Evolutionary conservation across 1,140 invertebrate species (phyloP), one percentile per base, ranked within the genome.

Genomic region (Drosophila pandora): DNA sequence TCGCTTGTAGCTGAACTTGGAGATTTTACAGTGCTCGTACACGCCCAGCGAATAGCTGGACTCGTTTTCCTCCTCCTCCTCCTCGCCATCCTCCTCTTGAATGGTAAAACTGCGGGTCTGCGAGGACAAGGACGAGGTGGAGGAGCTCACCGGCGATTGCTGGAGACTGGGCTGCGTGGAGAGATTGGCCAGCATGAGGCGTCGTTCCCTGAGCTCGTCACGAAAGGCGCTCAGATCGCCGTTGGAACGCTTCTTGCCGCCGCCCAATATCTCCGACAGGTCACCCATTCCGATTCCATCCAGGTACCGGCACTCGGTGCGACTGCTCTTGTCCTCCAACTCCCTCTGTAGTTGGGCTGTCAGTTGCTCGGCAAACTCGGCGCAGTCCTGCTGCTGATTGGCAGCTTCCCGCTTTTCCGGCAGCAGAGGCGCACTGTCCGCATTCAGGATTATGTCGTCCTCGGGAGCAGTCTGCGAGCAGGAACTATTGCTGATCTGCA

Each of bases 311-410:
- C 79, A 90, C 21, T 85, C 82, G 2, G 50, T 69, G 1, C 64
- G 65, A 59, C 49, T 73, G 47, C 91, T 91, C 55, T 94, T 96
- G 87, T 95, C 94, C 79, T 96, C 95, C 48, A 96, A 94, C 92
- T 96, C 95, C 58, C 95, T 93, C 45, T 96, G 92, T 30, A 96
- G 91, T 79, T 96, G 96, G 79, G 95, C 95, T 55, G 93, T 94
- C 3, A 96, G 89, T 83, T 96, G 95, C 79, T 97, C 95, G 1
- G 95, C 95, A 73, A 96, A 96, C 74, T 96, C 95, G 2, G 94
- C 95, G 43, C 96, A 92, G 87, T 96, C 94, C 73, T 94, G 94
- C 60, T 72, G 55, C n/a, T 83, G 83, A n/a, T 21, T 43, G 2
- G 34, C 49, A 1, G 80, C 30, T 6, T 87, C 74, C 3, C 72